phyloP scores from a whole-genome alignment of 1,140 invertebrate species.

The Musca vetustissima region DNA sequence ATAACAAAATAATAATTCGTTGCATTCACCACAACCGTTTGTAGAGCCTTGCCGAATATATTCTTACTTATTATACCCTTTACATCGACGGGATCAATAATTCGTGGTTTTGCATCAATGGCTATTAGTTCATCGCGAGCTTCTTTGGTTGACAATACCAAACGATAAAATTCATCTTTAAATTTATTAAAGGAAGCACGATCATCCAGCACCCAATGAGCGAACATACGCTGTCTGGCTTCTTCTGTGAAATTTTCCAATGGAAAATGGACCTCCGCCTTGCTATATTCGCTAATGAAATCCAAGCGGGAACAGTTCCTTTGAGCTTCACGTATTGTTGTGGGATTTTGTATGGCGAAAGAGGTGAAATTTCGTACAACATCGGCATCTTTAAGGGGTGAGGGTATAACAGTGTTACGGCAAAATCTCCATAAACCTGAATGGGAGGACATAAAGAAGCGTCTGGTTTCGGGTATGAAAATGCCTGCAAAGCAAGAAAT shows the following conservation, averaged over 20 bases:
- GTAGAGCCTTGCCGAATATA: slow-evolving; percentile 43
- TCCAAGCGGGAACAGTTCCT: slow-evolving; percentile 39
- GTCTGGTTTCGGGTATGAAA: slow-evolving; percentile 58
- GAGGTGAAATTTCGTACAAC: slow-evolving; percentile 51
- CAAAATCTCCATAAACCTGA: slow-evolving; percentile 73
- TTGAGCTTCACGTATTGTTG: slow-evolving; percentile 41
- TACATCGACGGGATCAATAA: slow-evolving; percentile 44
- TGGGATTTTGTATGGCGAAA: slow-evolving; percentile 42
- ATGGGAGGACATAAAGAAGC: slow-evolving; percentile 64
- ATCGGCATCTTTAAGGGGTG: slow-evolving; percentile 40
- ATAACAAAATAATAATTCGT: slow-evolving; percentile 49
- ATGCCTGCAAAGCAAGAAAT: slow-evolving; percentile 58
- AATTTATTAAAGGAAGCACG: slow-evolving; percentile 43
- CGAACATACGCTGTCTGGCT: slow-evolving; percentile 51
- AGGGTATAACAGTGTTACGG: slow-evolving; percentile 50
- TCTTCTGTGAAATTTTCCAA: slow-evolving; percentile 47
- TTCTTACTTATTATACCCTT: slow-evolving; percentile 30
- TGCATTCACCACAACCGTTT: slow-evolving; percentile 42
- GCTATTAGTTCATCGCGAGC: slow-evolving; percentile 39
- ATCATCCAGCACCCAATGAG: slow-evolving; percentile 50
- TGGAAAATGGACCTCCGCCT: slow-evolving; percentile 32
- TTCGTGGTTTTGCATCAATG: slow-evolving; percentile 36
- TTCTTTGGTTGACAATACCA: slow-evolving; percentile 41
- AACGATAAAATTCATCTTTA: slow-evolving; percentile 40
- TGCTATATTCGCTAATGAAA: slow-evolving; percentile 42